Evolutionary conservation across 2,888 invertebrate species (phyloP).

Genomic region (Empis stercorea): DNA sequence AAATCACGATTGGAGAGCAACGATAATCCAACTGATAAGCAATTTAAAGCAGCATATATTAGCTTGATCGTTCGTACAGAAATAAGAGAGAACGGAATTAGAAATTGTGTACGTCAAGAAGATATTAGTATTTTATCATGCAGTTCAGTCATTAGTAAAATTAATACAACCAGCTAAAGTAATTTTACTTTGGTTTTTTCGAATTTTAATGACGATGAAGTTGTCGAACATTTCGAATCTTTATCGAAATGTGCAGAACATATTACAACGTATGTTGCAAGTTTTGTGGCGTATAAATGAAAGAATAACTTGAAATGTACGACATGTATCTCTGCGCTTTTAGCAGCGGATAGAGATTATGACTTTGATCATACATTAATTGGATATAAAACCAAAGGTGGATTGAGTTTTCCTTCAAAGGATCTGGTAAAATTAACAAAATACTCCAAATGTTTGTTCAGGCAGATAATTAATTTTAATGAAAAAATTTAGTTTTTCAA

Average conservation of each 20-base stretch:
- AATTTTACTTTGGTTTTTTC: not conserved
- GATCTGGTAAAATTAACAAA: not conserved
- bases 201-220: not conserved
- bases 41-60: conserved; percentile 1
- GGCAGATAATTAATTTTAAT: not conserved
- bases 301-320: not conserved
- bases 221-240: not conserved
- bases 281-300: not conserved
- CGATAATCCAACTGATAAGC: conserved; percentile 8
- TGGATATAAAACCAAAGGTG: not conserved
- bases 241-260: not conserved
- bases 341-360: not conserved
- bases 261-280: not conserved
- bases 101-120: conserved; percentile 1
- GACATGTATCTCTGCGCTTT: not conserved
- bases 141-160: not conserved
- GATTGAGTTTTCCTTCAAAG: not conserved
- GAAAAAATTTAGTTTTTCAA: no score
- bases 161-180: not conserved
- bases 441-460: not conserved
- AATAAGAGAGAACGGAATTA: conserved; percentile 3
- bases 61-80: conserved; percentile 11
- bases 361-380: not conserved
- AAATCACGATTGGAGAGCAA: conserved; percentile 13
- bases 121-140: not conserved